These are phyloP conservation scores for western clawed frog (Xenopus tropicalis) DNA, from an alignment of 2,113 vertebrate genomes.

Conservation along the genomic window DNA sequence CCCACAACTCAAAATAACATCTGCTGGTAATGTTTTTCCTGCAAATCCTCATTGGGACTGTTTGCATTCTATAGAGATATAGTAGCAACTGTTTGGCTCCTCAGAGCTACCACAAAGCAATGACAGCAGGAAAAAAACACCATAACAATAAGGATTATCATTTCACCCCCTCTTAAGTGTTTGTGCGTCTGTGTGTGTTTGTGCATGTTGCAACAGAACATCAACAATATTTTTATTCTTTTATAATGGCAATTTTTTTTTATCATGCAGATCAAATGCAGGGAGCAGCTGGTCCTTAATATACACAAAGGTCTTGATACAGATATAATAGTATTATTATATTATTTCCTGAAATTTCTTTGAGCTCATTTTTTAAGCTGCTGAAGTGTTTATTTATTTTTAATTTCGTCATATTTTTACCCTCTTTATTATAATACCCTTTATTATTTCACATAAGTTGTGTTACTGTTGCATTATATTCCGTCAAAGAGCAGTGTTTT, in stretches of 20 bases:
- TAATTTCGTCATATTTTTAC: too few relatives aligned
- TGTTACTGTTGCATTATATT: too few relatives aligned
- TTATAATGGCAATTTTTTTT: background rate
- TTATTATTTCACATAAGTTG: too few relatives aligned
- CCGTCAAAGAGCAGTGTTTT: too few relatives aligned
- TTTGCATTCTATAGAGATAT: conserved; percentile 34
- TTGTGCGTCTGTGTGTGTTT: too few relatives aligned
- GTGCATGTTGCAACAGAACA: too few relatives aligned
- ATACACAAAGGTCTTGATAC: conserved; percentile 5
- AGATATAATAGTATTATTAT: too few relatives aligned
- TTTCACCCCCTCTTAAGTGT: background rate
- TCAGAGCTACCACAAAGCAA: conserved; percentile 33
- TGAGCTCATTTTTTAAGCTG: too few relatives aligned
- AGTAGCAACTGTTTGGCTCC: conserved; percentile 38
- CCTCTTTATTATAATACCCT: too few relatives aligned
- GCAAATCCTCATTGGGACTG: conserved; percentile 35
- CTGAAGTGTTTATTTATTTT: too few relatives aligned
- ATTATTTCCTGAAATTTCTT: too few relatives aligned
- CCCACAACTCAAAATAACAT: conserved; percentile 36
- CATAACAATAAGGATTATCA: conserved; percentile 13
- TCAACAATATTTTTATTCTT: too few relatives aligned
- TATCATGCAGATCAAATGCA: background rate
- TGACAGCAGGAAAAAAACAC: conserved; percentile 11
- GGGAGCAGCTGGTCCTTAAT: conserved; percentile 28
- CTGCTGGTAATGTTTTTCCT: conserved; percentile 41